These are phyloP conservation scores for Podocnemis expansa DNA, from an alignment of 2,113 vertebrate genomes.

Conservation along the genomic window DNA sequence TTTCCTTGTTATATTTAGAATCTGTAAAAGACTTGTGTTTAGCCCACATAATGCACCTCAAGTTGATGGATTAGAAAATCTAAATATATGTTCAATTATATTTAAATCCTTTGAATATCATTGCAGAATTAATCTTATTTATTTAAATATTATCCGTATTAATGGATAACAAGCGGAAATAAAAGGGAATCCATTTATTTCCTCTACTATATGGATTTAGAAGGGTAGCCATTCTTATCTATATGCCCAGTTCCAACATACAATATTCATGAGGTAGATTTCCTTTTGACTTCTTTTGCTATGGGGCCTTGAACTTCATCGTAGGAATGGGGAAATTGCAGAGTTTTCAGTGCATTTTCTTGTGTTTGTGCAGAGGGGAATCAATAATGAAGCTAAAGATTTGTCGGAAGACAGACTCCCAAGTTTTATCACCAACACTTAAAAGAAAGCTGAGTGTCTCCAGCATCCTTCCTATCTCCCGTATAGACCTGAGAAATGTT, in stretches of 20 bases:
- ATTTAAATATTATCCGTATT: background rate
- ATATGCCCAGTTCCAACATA: background rate
- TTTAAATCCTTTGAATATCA: background rate
- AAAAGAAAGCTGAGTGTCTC: background rate
- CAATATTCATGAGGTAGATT: background rate
- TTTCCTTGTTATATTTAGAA: background rate
- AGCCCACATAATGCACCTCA: background rate
- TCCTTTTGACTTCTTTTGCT: background rate
- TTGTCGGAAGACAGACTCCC: background rate
- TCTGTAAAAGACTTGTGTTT: background rate
- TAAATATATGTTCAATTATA: background rate
- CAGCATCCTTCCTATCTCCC: background rate
- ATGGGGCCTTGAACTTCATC: background rate
- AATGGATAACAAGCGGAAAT: background rate
- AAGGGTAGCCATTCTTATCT: fast-evolving
- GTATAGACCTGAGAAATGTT: background rate
- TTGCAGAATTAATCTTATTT: background rate
- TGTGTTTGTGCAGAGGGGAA: background rate
- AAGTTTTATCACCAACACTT: background rate
- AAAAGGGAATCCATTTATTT: background rate
- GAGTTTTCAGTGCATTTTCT: background rate
- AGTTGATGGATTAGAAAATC: background rate
- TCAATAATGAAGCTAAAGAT: background rate
- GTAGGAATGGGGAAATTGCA: background rate
- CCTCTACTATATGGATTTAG: background rate